Base-by-base conservation (phyloP, 2,888 invertebrate species). In the Tinea pellionella region DNA sequence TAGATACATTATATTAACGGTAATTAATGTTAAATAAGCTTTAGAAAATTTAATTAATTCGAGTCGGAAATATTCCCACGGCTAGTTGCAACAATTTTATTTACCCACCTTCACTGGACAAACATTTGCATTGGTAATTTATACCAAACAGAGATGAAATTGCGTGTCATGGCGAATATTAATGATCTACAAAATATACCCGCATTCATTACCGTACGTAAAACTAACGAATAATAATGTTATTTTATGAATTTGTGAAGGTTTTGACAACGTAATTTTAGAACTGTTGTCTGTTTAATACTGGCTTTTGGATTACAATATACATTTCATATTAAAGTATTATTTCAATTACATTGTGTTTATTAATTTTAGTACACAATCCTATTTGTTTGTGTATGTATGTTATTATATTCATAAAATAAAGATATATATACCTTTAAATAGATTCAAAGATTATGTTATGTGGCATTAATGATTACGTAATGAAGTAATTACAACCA, bases 141-240 rank as follows among this genome's bases (percentile, higher is more conserved):
- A 77, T 68, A 66, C 67, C 69, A 77, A 78, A 78, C 79, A 75
- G 68, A 72, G 68, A 72, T 69, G 69, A 69, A 74, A 77, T 75
- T 75, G 73, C 68, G 67, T 76, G 75, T 74, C 77, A 75, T 70
- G 63, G 71, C 69, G 71, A 74, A 75, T 77, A 78, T 78, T 77
- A 78, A 78, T 74, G 74, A 72, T 67, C 64, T 59, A 65, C 63
- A 67, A 69, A 74, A 72, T 72, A 74, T 71, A 71, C 69, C 62
- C 64, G 64, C 62, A 64, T 69, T 62, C 37, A 42, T 58, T 60
- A 61, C 57, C 61, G 59, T 53, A 59, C 41, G 41, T 42, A 59
- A 59, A 42, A 59, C 57, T n/a, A 53, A 24, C 53, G 53, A 53
- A 53, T 53, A 53, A 24, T n/a, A 24, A 24, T 53, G 53, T 53